These are phyloP conservation scores for Vulpes lagopus DNA, from an alignment of 2,113 vertebrate genomes.

Conservation along the genomic window DNA sequence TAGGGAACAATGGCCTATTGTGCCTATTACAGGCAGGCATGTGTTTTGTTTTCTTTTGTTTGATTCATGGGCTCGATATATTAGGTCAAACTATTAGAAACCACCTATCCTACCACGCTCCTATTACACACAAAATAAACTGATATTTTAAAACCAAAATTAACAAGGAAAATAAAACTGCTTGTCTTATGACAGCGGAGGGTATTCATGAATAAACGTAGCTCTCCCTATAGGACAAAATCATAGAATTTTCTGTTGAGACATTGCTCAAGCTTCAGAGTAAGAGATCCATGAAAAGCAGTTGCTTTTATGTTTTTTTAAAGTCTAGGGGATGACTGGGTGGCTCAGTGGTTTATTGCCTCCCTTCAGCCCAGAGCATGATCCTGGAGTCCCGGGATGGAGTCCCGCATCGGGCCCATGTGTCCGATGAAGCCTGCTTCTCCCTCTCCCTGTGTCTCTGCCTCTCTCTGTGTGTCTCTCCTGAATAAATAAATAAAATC, in stretches of 20 bases:
- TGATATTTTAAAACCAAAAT: constrained; percentile 1
- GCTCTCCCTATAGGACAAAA: not conserved
- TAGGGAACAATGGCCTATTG: not conserved
- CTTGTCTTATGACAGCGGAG: not conserved
- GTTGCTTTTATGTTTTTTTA: not conserved
- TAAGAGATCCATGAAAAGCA: not conserved
- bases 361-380: too few species aligned
- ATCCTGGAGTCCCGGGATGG: too few species aligned
- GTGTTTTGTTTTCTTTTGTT: not conserved
- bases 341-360: too few species aligned
- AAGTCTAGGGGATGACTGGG: not conserved
- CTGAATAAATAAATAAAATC: too few species aligned
- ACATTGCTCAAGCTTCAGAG: not conserved
- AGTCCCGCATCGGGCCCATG: too few species aligned
- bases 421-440: too few species aligned
- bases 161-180: not conserved
- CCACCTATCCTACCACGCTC: not conserved
- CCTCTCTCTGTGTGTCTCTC: too few species aligned
- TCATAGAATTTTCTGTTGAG: not conserved
- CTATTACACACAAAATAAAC: not conserved
- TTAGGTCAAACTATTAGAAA: not conserved
- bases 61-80: not conserved
- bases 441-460: too few species aligned
- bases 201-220: not conserved
- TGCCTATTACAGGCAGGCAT: not conserved